Percentiles rank a stretch among this genome's conserved stretches.
Conservation (phyloP, 2,797 vertebrate genomes). For the Cercopithecus diana region DNA sequence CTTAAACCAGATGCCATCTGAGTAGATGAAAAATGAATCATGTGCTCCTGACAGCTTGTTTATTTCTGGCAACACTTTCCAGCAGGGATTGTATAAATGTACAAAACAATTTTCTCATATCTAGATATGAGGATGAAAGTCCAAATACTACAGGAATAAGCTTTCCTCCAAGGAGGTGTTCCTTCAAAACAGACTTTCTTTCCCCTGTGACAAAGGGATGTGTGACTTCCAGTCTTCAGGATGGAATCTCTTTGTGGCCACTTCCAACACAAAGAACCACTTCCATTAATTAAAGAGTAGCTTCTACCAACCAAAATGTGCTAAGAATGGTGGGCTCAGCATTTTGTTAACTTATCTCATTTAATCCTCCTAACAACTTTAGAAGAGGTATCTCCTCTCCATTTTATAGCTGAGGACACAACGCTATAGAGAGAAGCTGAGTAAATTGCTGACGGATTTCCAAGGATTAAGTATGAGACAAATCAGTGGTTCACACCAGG, state of each 20-base stretch:
- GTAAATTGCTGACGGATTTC: background rate
- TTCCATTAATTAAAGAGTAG: background rate
- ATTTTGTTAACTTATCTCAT: background rate
- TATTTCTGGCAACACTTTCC: slow-evolving; percentile 69
- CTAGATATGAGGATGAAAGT: slow-evolving; percentile 36
- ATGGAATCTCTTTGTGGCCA: background rate
- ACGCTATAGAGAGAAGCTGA: background rate
- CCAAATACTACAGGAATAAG: slow-evolving; percentile 8
- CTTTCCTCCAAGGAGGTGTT: background rate
- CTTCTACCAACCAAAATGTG: background rate
- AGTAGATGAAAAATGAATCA: slow-evolving; percentile 72
- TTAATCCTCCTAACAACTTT: background rate
- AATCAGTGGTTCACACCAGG: background rate
- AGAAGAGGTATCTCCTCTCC: background rate
- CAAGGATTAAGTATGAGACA: background rate
- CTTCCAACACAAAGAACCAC: background rate
- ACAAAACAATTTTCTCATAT: slow-evolving; percentile 41
- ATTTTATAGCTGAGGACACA: background rate
- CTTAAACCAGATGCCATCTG: slow-evolving; percentile 76
- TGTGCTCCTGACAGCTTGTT: slow-evolving; percentile 67
- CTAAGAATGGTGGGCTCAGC: background rate
- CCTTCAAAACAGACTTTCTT: background rate
- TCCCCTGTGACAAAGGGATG: background rate
- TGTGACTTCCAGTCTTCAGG: background rate
- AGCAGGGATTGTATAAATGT: slow-evolving; percentile 62